Evolutionary conservation across 2,797 vertebrate species (phyloP).

Genomic region (Arrhamphus sclerolepis): DNA sequence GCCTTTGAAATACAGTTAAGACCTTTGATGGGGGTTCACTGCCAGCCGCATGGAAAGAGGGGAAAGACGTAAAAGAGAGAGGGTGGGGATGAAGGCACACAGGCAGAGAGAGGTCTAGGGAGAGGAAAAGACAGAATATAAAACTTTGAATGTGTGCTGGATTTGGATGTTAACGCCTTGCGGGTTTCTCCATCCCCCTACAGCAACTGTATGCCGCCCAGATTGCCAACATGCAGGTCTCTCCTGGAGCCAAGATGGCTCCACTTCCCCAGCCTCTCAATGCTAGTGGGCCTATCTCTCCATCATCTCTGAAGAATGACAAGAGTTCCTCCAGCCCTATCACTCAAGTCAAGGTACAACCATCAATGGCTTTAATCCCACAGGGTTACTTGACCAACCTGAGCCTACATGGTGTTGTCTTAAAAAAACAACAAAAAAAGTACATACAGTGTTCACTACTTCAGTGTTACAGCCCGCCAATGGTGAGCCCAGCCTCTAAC

Average conservation of each 20-base stretch:
- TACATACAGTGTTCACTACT: conserved; percentile 37
- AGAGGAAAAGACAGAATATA: conserved; percentile 77
- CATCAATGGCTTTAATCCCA: conserved; percentile 31
- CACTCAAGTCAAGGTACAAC: conserved; percentile 95
- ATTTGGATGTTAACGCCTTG: conserved; percentile 80
- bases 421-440: conserved; percentile 64
- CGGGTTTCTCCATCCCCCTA: conserved; percentile 75
- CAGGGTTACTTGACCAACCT: conserved; percentile 68
- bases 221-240: conserved; percentile 99
- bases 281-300: conserved; percentile 91
- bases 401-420: conserved; percentile 43
- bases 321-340: conserved; percentile 97
- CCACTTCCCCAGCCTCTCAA: conserved; percentile 93
- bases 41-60: conserved; percentile 81
- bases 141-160: conserved; percentile 80
- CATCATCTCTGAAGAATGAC: conserved; percentile 97
- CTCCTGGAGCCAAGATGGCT: conserved; percentile 98
- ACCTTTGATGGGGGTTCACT: conserved; percentile 83
- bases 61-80: conserved; percentile 68
- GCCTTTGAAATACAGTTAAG: conserved; percentile 85
- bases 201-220: conserved; percentile 99
- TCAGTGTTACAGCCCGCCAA: conserved; percentile 32
- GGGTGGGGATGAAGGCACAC: conserved; percentile 66
- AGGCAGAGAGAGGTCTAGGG: conserved; percentile 63
- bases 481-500: conserved; percentile 52